A percentile compares a stretch with the other conserved stretches of the same genome.
phyloP scores from a whole-genome alignment of 2,888 invertebrate species.

The Aproaerema taeniolella region DNA sequence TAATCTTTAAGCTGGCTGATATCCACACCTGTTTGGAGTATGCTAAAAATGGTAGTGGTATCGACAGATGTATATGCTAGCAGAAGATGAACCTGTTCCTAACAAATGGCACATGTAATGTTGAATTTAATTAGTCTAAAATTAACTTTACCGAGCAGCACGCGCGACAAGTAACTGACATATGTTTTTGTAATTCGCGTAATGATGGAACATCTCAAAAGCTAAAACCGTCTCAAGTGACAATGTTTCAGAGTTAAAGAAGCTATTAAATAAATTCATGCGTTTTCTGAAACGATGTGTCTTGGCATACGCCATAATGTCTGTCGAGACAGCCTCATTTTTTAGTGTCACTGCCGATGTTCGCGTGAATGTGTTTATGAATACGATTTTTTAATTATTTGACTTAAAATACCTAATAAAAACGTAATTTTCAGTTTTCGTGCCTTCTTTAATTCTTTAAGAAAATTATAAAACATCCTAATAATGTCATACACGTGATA shows the following conservation, averaged over 20 bases:
- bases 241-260: slow-evolving; percentile 24
- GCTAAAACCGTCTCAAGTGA: slow-evolving; percentile 22
- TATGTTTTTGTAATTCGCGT: slow-evolving; percentile 28
- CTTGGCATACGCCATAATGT: slow-evolving; percentile 7
- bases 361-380: slow-evolving; percentile 13
- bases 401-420: slow-evolving; percentile 1
- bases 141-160: slow-evolving; percentile 16
- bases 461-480: too few species aligned
- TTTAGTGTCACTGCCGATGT: slow-evolving; percentile 12
- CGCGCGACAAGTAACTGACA: slow-evolving; percentile 4
- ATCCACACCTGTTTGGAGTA: slow-evolving; percentile 2
- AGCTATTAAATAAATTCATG: slow-evolving; percentile 23
- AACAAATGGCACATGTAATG: slow-evolving; percentile 21
- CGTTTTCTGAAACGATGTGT: slow-evolving; percentile 11
- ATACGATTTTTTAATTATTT: slow-evolving; percentile 10
- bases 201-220: slow-evolving; percentile 30
- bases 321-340: slow-evolving; percentile 11
- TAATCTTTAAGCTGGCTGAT: not conserved
- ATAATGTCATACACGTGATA: slow-evolving; percentile 17
- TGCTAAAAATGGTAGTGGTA: slow-evolving; percentile 12
- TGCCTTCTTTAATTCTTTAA: too few species aligned
- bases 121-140: slow-evolving; percentile 22
- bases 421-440: slow-evolving; percentile 1
- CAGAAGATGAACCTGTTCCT: slow-evolving; percentile 23
- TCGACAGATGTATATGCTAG: slow-evolving; percentile 23